Evolutionary conservation across 1,140 invertebrate genomes (phyloP), one percentile per base, ranked within the genome.

Genomic region (Ridgeia piscesae): DNA sequence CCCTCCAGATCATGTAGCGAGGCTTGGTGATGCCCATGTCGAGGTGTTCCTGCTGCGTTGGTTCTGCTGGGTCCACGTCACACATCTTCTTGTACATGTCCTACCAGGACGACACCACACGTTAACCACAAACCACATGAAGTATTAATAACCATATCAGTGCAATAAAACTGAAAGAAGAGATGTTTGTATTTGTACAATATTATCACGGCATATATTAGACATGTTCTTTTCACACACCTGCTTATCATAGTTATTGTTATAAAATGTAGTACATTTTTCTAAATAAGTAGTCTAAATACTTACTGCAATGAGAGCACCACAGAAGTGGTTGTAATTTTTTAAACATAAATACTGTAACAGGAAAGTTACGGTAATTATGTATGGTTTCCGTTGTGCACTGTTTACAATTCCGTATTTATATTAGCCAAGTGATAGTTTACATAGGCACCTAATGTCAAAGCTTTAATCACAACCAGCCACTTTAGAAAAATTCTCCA

Each of bases 1-100:
- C 99, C 90, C 99, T 96, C 98, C 99, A 99, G 33, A 99, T 98
- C 98, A 99, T 99, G 95, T 99, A 99, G 17, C 99, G 96, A 0
- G 98, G 98, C 96, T 99, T 99, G 0, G 98, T 99, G 0, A 99
- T 98, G 35, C 98, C 99, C 96, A 98, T 98, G 92, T 98, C 96
- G 92, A 97, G 96, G 93, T 98, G 97, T 96, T 99, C 99, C 95
- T 99, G 98, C 92, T 97, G 97, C 27, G 97, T 98, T 14, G 99
- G 99, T 8, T 98, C 99, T 93, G 96, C 96, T 34, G 98, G 97
- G 95, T 99, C 99, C 92, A 99, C 98, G 95, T 99, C 98, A 92
- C 99, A 97, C 99, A 99, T 99, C 96, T 99, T 99, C 94, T 99
- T 98, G 96, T 99, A 99, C 98, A 99, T 99, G 96, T 99, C 99